Percentiles rank a stretch among this genome's conserved stretches.
phyloP scores from a whole-genome alignment of 2,888 invertebrate genomes.

The Tipula helvola region DNA sequence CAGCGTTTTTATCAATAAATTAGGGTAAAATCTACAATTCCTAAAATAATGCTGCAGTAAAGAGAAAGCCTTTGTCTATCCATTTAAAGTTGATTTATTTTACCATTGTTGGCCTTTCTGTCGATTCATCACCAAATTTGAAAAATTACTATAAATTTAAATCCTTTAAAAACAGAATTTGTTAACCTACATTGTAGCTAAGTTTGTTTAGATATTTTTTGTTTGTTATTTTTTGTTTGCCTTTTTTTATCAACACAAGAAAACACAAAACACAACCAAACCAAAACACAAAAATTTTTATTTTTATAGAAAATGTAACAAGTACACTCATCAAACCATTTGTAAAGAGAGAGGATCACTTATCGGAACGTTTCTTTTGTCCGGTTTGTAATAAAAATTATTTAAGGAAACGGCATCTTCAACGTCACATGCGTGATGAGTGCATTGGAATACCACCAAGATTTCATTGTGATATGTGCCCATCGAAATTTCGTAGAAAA shows the following conservation, averaged over 20 bases:
- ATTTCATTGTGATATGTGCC: conserved; percentile 39
- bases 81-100: too few relatives aligned
- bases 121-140: neutral
- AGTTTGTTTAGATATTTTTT: neutral
- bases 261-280: neutral
- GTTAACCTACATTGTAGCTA: neutral
- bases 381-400: conserved; percentile 45
- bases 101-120: neutral
- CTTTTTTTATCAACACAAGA: conserved; percentile 10
- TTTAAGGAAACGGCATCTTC: conserved; percentile 45
- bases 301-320: conserved; percentile 14
- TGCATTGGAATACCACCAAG: conserved; percentile 40
- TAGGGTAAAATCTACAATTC: too few relatives aligned
- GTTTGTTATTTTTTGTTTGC: conserved; percentile 14
- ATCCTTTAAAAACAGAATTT: neutral
- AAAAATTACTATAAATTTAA: neutral
- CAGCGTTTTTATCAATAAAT: neutral
- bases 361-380: conserved; percentile 38
- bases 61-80: too few relatives aligned
- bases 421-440: conserved; percentile 42
- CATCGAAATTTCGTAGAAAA: conserved; percentile 38
- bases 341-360: conserved; percentile 16
- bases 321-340: conserved; percentile 13
- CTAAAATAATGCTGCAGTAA: too few relatives aligned
- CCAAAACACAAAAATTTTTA: neutral